Percentiles rank a stretch among this genome's conserved stretches.
Evolutionary conservation across 2,113 vertebrate species (phyloP).

Genomic region (Mixornis gularis): DNA sequence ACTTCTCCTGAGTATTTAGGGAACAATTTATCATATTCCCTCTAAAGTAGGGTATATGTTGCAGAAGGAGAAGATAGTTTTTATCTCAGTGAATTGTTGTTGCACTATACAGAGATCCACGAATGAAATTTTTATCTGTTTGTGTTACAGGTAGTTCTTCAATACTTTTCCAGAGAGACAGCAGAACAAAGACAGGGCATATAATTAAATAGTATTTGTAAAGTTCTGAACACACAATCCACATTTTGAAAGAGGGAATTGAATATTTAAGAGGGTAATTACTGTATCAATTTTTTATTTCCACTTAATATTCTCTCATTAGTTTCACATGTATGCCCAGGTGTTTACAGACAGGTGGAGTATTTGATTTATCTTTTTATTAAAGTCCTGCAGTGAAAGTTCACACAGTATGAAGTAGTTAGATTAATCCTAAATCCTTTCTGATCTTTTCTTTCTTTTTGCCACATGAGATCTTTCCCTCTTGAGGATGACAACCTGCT

Average conservation of each 20-base stretch:
- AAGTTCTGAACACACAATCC: background rate
- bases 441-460: background rate
- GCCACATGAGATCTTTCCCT: background rate
- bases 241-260: background rate
- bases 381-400: background rate
- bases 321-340: background rate
- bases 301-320: background rate
- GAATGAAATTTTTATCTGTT: background rate
- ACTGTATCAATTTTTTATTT: background rate
- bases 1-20: constrained; percentile 16
- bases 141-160: background rate
- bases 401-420: background rate
- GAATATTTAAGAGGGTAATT: background rate
- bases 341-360: background rate
- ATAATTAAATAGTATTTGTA: background rate
- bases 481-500: background rate
- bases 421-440: background rate
- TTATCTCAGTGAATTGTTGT: background rate
- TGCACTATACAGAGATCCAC: background rate
- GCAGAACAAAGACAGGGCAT: background rate
- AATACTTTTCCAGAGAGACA: background rate
- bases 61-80: background rate
- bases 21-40: background rate
- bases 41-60: background rate
- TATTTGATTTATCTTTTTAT: background rate